Evolutionary conservation across 2,888 invertebrate genomes (phyloP), one percentile per base, ranked within the genome.

Genomic region (Silvanus unidentatus): DNA sequence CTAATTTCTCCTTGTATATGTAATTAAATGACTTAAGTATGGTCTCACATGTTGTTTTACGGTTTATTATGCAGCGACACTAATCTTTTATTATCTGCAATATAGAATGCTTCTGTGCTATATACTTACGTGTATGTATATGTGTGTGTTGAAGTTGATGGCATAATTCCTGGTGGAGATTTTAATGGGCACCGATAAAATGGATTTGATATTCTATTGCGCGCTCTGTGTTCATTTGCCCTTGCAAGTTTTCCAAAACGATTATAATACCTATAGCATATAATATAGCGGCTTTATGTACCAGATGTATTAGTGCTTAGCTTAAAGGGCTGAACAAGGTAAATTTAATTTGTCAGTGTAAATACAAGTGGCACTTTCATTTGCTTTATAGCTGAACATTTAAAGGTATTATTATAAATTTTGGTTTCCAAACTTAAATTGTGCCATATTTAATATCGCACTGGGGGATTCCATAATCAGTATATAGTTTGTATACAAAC

Each of bases 171-270:
- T 49, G 40, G 45, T 53, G 44, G 48, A 52, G 55, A 56, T 55
- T 55, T 55, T 55, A 53, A 52, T 49, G 49, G 43, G n/a, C n/a
- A n/a, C 39, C 54, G 48, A 57, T 58, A 55, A 58, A 58, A 55
- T 57, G 45, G n/a, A 52, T 55, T 55, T 52, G 51, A 57, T 53
- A 54, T 52, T 48, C 49, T 44, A 45, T 42, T 46, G 43, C 45
- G 44, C 39, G 28, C 28, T 10, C 28, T 22, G 15, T 42, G 46
- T 42, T 48, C 49, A 46, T 55, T 55, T 55, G 43, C 47, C 49
- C 43, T 44, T 37, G 46, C 43, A 47, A 49, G 42, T 47, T 47
- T 44, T 39, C 40, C 35, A 35, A 12, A 6, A 12, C 35, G 9
- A 11, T 11, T 35, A 43, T 29, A 22, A 50, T n/a, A n/a, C n/a